Evolutionary conservation across 2,113 vertebrate genomes (phyloP), one percentile per base, ranked within the genome.

Genomic region (Oncorhynchus gorbuscha): DNA sequence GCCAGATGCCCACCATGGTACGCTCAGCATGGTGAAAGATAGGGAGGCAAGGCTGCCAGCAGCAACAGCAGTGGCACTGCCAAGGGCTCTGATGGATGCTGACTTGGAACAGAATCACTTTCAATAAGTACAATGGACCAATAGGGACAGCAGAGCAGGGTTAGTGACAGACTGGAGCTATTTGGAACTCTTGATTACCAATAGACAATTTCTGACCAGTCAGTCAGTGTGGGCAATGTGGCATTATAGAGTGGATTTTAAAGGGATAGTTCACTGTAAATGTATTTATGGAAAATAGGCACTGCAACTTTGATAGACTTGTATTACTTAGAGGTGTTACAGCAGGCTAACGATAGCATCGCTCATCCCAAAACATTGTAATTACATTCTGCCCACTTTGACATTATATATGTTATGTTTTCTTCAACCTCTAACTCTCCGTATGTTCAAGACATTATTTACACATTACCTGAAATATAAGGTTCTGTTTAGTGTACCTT

Each of bases 11-110:
- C 81, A 74, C 72, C 76, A 84, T 30, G 5, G 26, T 16, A 48
- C 67, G 9, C 48, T 62, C n/a, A 26, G 39, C 14, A 28, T 12
- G 49, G 45, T 45, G 14, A 35, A 76, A 22, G 71, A 30, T 48
- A 28, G 67, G 69, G 70, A 32, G 72, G 20, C 14, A 13, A 66
- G 26, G n/a, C 26, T 89, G 89, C 84, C 91, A 86, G 86, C 66
- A 88, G 81, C 77, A 69, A 76, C 72, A 0, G 76, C 69, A 45
- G 69, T 4, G 12, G 79, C 67, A 75, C 73, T 86, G 87, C 86
- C 89, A 94, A 92, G 80, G 81, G 73, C 77, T 81, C 84, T 87
- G 86, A 91, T 90, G 85, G 86, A 90, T 92, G 90, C 88, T 89
- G 85, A 91, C 87, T 85, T 83, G 80, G 78, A 74, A 80, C 81